phyloP scores from a whole-genome alignment of 2,797 vertebrate species.

The Phalanger gymnotis region DNA sequence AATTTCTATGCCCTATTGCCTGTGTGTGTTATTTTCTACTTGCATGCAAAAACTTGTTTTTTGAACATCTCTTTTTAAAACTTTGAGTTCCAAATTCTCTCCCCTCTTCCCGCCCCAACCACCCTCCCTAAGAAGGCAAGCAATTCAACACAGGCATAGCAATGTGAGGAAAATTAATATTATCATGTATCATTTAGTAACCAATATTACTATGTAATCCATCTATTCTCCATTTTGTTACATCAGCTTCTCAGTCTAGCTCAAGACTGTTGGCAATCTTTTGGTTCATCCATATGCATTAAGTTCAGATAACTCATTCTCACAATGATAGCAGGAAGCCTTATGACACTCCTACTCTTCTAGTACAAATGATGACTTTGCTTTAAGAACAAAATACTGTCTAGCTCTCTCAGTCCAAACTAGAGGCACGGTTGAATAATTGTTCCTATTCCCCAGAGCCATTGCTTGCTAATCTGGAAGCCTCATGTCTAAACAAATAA shows the following conservation, averaged over 20 bases:
- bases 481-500: neutral
- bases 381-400: neutral
- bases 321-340: neutral
- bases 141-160: no score
- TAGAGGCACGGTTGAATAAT: neutral
- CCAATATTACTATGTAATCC: neutral
- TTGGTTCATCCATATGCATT: neutral
- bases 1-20: no score
- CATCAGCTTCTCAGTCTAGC: neutral
- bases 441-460: accelerated
- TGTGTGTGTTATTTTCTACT: no score
- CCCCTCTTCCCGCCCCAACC: no score
- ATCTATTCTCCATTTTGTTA: neutral
- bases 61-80: no score
- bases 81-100: no score
- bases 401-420: neutral
- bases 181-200: neutral
- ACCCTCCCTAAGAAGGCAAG: no score
- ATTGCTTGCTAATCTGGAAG: neutral
- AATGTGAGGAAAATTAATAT: neutral
- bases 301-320: neutral
- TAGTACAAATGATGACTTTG: neutral
- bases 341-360: neutral
- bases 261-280: neutral
- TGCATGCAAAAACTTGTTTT: no score